Conservation (phyloP, 2,797 vertebrate genomes). For the Diglossa cyanea region DNA sequence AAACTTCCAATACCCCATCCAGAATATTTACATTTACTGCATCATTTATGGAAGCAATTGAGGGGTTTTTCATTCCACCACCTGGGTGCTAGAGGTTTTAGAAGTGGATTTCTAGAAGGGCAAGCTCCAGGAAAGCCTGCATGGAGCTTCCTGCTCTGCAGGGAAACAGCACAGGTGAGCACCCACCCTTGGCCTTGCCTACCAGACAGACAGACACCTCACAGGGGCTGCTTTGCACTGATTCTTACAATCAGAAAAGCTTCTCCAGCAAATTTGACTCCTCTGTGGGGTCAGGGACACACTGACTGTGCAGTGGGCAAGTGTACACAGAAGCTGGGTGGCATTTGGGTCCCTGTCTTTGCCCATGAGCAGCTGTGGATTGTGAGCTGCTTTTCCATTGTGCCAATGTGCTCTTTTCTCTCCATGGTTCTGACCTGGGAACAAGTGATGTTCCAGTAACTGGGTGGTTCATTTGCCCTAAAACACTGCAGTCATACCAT, state of each 20-base stretch:
- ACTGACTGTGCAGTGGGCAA: background rate
- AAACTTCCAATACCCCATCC: background rate
- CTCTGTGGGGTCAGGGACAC: background rate
- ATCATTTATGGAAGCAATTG: background rate
- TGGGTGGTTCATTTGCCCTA: background rate
- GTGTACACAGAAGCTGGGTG: background rate
- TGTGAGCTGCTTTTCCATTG: background rate
- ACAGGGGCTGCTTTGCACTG: background rate
- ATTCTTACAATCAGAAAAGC: background rate
- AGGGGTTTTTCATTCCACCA: background rate
- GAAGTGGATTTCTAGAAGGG: background rate
- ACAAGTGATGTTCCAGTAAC: background rate
- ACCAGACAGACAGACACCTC: background rate
- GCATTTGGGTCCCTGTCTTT: background rate
- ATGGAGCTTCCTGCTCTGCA: background rate
- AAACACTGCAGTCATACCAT: background rate
- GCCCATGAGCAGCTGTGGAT: background rate
- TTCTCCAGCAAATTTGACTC: background rate
- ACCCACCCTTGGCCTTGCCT: rapidly evolving
- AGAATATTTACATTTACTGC: background rate
- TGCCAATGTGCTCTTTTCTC: background rate
- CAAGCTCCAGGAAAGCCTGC: background rate
- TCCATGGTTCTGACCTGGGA: background rate
- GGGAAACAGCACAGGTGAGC: background rate
- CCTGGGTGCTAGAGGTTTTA: background rate